These are phyloP conservation scores for Falco punctatus DNA, from an alignment of 2,113 vertebrate species.

Conservation along the genomic window DNA sequence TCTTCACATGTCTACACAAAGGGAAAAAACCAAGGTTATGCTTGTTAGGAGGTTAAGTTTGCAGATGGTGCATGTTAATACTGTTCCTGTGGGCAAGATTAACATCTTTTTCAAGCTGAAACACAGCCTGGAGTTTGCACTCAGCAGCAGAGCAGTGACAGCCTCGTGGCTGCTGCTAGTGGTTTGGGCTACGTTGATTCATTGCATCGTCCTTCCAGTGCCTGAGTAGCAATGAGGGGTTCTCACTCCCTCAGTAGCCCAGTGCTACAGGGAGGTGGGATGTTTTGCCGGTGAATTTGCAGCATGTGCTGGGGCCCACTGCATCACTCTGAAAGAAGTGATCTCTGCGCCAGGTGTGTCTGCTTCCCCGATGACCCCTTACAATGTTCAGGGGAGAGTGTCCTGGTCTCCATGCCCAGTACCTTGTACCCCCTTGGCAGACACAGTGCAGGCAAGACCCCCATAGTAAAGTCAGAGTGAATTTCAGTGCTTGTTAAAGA, in stretches of 20 bases:
- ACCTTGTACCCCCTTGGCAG: not conserved
- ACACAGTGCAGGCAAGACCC: not conserved
- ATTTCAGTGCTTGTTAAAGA: not conserved
- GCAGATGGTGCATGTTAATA: not conserved
- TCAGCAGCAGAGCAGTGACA: not conserved
- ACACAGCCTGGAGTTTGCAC: not conserved
- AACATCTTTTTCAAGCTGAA: not conserved
- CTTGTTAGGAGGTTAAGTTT: not conserved
- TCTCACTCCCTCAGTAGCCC: not conserved
- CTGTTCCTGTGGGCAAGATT: not conserved
- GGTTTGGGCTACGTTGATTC: not conserved
- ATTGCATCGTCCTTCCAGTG: not conserved
- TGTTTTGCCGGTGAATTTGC: not conserved
- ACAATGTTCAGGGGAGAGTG: not conserved
- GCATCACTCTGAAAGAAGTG: not conserved
- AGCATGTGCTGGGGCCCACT: not conserved
- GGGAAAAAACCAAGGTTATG: not conserved
- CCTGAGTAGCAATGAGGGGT: too few relatives aligned
- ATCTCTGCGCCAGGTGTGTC: not conserved
- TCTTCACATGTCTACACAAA: not conserved
- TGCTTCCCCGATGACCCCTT: not conserved
- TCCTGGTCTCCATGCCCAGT: not conserved
- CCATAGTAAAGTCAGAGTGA: not conserved
- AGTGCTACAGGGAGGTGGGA: not conserved
- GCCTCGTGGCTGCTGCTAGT: accelerated